Percentiles rank a stretch among this genome's conserved stretches.
phyloP scores from a whole-genome alignment of 2,797 vertebrate species.

The Hephaestus fuliginosus region DNA sequence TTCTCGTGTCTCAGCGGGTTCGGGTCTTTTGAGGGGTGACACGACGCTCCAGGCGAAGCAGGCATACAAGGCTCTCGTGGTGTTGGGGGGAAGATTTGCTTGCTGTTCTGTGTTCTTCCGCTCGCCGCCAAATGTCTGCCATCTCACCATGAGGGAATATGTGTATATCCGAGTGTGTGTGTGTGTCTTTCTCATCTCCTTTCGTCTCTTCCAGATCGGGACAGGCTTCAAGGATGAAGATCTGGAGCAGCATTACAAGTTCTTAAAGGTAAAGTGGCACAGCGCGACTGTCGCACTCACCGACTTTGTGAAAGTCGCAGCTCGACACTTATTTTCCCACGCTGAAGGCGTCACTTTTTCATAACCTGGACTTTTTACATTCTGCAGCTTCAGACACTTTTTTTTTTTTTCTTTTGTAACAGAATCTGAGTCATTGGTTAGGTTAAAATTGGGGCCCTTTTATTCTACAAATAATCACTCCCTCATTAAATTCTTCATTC shows the following conservation, averaged over 20 bases:
- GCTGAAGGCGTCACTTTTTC: background rate
- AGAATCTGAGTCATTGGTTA: slow-evolving; percentile 7
- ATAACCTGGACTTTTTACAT: background rate
- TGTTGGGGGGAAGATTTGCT: slow-evolving; percentile 30
- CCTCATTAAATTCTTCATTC: slow-evolving; percentile 18
- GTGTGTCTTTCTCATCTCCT: slow-evolving; percentile 42
- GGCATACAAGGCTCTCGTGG: slow-evolving; percentile 55
- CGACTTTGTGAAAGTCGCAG: background rate
- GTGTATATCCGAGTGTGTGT: slow-evolving; percentile 22
- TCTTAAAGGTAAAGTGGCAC: slow-evolving; percentile 87
- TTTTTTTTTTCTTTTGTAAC: background rate
- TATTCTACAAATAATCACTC: background rate
- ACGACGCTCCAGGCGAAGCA: slow-evolving; percentile 71
- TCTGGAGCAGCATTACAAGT: slow-evolving; percentile 90
- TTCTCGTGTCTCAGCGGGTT: slow-evolving; percentile 62
- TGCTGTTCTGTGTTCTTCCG: slow-evolving; percentile 56
- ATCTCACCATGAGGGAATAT: slow-evolving; percentile 55
- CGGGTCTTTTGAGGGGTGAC: slow-evolving; percentile 72
- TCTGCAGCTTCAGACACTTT: slow-evolving; percentile 1
- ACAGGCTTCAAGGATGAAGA: slow-evolving; percentile 94
- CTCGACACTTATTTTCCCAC: background rate
- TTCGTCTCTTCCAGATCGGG: slow-evolving; percentile 87
- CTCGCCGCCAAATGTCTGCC: slow-evolving; percentile 67
- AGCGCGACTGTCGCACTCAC: slow-evolving; percentile 1
- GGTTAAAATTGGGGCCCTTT: background rate